Evolutionary conservation across 2,888 invertebrate species (phyloP).

Genomic region (Blomia tropicalis): DNA sequence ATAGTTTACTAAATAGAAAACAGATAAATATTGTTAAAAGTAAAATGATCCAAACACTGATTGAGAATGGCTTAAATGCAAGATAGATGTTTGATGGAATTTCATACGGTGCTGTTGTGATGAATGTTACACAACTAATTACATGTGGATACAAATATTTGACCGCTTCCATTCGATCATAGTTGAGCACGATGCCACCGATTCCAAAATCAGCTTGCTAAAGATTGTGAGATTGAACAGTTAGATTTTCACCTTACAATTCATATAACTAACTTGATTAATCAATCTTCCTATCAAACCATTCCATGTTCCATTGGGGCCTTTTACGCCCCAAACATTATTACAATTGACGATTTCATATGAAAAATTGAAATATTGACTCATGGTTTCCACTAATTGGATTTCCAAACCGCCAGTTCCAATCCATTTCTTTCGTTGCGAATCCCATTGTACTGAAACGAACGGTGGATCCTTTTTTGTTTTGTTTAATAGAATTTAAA

Average conservation of each 20-base stretch:
- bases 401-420: not conserved
- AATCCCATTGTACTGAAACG: not conserved
- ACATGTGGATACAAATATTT: conserved; percentile 7
- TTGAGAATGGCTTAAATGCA: not conserved
- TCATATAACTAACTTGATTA: not conserved
- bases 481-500: not conserved
- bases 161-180: conserved; percentile 2
- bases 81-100: not conserved
- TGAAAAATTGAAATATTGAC: conserved; percentile 9
- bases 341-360: conserved; percentile 8
- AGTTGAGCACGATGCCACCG: conserved; percentile 12
- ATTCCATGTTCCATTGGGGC: conserved; percentile 4
- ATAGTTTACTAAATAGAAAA: not conserved
- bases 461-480: conserved; percentile 5
- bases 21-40: not conserved
- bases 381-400: not conserved
- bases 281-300: conserved; percentile 5
- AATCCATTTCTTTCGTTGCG: not conserved
- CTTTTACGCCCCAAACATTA: not conserved
- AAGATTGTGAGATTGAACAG: not conserved
- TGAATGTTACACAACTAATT: conserved; percentile 15
- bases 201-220: conserved; percentile 14
- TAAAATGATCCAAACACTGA: not conserved
- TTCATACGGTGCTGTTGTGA: not conserved
- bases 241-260: not conserved